Conservation (phyloP, 2,888 invertebrate genomes). For the Sesamia inferens region DNA sequence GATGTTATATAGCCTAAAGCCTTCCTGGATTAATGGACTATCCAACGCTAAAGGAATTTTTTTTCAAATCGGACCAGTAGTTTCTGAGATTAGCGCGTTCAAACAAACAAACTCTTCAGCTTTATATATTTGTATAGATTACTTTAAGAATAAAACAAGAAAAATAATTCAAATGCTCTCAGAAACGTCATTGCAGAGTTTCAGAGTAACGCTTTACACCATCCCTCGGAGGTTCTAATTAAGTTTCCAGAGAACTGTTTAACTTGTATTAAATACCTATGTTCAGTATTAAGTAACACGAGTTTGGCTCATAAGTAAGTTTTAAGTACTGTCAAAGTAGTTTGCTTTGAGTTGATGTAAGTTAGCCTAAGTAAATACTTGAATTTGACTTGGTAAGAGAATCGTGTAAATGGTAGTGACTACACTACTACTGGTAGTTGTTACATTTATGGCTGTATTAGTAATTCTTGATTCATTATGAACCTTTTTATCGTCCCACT, state of each 20-base stretch:
- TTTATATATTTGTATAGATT: too few species aligned
- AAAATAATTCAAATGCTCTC: background rate
- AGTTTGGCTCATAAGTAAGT: slow-evolving; percentile 53
- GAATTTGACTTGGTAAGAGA: slow-evolving; percentile 46
- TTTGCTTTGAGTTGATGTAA: slow-evolving; percentile 54
- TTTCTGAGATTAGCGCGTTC: too few species aligned
- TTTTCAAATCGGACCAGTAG: too few species aligned
- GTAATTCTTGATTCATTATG: background rate
- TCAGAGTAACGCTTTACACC: background rate
- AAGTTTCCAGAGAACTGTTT: slow-evolving; percentile 54
- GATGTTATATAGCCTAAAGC: too few species aligned
- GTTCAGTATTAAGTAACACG: slow-evolving; percentile 41
- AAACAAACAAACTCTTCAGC: too few species aligned
- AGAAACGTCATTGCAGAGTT: background rate
- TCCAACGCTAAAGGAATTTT: too few species aligned
- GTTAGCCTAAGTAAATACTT: slow-evolving; percentile 59
- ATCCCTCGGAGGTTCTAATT: slow-evolving; percentile 31
- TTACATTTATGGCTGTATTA: background rate
- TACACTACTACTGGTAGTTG: slow-evolving; percentile 1
- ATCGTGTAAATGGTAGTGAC: slow-evolving; percentile 27
- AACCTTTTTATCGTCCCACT: too few species aligned
- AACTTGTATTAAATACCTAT: slow-evolving; percentile 60
- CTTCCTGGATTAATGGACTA: too few species aligned
- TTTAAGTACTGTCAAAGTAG: slow-evolving; percentile 62
- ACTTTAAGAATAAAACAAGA: background rate